Evolutionary conservation across 2,113 vertebrate genomes (phyloP).

Genomic region (Anseranas semipalmata): DNA sequence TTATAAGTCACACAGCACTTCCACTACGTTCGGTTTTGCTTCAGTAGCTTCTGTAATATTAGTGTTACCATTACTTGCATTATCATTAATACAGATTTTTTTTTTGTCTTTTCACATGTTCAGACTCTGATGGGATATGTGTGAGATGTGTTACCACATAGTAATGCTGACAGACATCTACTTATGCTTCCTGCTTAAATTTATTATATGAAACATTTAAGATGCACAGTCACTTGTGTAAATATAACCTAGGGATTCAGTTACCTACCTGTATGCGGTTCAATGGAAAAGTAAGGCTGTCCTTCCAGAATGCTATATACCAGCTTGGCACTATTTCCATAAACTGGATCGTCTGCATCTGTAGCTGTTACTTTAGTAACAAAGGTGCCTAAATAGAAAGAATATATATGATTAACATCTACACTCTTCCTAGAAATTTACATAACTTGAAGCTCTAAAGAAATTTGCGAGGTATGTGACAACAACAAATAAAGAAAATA

Average conservation of each 20-base stretch:
- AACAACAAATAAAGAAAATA: background rate
- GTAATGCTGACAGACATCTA: background rate
- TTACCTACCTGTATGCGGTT: slow-evolving; percentile 91
- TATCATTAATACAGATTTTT: background rate
- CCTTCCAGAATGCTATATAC: slow-evolving; percentile 98
- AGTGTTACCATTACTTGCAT: background rate
- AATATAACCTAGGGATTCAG: background rate
- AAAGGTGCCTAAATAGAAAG: slow-evolving; percentile 85
- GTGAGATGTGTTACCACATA: background rate
- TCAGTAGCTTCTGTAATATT: background rate
- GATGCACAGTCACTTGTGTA: accelerated
- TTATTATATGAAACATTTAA: background rate
- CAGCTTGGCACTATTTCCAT: slow-evolving; percentile 95
- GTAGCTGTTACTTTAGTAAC: slow-evolving; percentile 96
- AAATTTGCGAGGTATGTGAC: background rate
- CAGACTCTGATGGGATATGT: background rate
- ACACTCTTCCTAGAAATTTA: background rate
- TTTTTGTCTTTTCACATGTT: background rate
- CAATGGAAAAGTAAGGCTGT: slow-evolving; percentile 97
- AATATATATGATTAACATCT: slow-evolving; percentile 33
- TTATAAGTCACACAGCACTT: background rate
- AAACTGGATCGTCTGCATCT: slow-evolving; percentile 95
- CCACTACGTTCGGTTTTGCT: background rate
- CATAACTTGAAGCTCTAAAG: background rate
- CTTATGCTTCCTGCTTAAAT: background rate